Evolutionary conservation across 1,140 invertebrate species (phyloP).

Genomic region (Calycopis cecrops): DNA sequence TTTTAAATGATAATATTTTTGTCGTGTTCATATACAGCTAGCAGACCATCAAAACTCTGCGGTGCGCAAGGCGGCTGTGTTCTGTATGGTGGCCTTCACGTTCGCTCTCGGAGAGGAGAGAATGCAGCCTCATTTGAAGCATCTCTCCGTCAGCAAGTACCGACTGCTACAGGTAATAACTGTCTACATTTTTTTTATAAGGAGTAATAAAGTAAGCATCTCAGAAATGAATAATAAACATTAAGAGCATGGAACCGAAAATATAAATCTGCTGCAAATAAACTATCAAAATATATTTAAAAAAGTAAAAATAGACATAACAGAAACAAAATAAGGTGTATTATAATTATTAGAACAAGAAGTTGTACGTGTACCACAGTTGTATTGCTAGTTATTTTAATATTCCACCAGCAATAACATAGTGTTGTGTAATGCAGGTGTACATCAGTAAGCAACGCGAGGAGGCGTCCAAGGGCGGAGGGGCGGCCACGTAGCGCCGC

Average conservation of each 20-base stretch:
- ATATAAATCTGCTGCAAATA: too few species aligned
- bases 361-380: too few species aligned
- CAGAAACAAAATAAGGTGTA: too few species aligned
- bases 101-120: conserved; percentile 88
- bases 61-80: conserved; percentile 94
- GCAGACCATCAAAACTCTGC: conserved; percentile 92
- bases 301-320: too few species aligned
- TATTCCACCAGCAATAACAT: background rate
- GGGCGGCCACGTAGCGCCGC: conserved; percentile 46
- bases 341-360: too few species aligned
- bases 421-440: conserved; percentile 31
- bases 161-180: conserved; percentile 58
- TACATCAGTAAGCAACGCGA: conserved; percentile 60
- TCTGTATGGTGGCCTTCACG: conserved; percentile 96
- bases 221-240: too few species aligned
- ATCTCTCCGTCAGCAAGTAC: conserved; percentile 89
- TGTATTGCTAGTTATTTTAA: too few species aligned
- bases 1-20: background rate
- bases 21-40: conserved; percentile 71
- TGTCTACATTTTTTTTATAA: too few species aligned
- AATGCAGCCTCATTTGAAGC: conserved; percentile 85
- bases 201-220: too few species aligned
- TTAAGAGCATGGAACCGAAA: too few species aligned
- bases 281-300: too few species aligned
- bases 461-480: conserved; percentile 31